These are phyloP conservation scores for Eledone cirrhosa DNA, from an alignment of 2,888 invertebrate species.

Conservation along the genomic window DNA sequence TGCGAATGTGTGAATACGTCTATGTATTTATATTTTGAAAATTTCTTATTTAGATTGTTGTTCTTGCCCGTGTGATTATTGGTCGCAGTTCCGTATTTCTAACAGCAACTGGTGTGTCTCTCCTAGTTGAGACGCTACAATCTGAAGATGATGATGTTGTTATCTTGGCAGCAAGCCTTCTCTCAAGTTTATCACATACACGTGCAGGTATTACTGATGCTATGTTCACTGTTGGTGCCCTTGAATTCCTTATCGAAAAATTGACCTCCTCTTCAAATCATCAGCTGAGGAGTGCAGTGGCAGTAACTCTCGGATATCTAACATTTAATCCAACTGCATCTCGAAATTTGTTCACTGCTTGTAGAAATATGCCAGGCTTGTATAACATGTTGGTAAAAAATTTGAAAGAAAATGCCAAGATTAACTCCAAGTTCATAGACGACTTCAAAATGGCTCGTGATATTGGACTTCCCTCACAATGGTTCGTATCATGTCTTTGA, in stretches of 20 bases:
- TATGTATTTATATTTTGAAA: background rate
- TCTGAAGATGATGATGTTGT: conserved; percentile 61
- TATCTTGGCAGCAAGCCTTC: conserved; percentile 60
- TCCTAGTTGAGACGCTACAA: conserved; percentile 58
- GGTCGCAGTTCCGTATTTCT: conserved; percentile 63
- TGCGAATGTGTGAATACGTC: too few relatives aligned
- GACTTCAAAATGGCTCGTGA: conserved; percentile 61
- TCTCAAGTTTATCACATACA: conserved; percentile 66
- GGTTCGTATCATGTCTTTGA: conserved; percentile 46
- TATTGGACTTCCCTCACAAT: conserved; percentile 63
- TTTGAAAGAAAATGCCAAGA: conserved; percentile 60
- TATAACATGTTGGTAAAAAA: conserved; percentile 61
- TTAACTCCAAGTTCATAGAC: conserved; percentile 61
- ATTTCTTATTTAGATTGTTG: conserved; percentile 58
- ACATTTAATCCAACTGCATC: conserved; percentile 66
- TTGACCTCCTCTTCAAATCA: conserved; percentile 57
- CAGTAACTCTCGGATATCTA: conserved; percentile 65
- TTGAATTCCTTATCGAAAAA: conserved; percentile 58
- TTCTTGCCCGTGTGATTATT: conserved; percentile 63
- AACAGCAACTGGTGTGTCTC: conserved; percentile 62
- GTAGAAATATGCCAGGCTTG: conserved; percentile 60
- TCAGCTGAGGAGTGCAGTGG: conserved; percentile 56
- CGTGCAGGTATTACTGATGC: conserved; percentile 67
- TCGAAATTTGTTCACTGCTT: conserved; percentile 59
- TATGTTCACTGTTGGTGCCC: conserved; percentile 64